Percentiles rank a stretch among this genome's conserved stretches.
Conservation (phyloP, 2,888 invertebrate genomes). For the Nysson spinosus region DNA sequence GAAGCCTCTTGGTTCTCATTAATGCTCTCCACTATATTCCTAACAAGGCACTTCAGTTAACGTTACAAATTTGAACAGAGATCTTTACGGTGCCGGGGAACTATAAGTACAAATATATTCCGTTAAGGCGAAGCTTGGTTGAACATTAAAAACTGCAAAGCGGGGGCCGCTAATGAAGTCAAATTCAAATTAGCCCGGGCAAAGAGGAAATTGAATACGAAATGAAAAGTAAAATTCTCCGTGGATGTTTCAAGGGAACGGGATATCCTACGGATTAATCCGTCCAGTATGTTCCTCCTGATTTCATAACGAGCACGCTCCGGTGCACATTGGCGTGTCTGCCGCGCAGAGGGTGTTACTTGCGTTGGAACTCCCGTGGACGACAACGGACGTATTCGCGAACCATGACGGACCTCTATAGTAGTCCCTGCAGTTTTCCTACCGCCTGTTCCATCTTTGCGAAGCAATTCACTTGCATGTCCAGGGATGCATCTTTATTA, state of each 20-base stretch:
- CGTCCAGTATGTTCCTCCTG: constrained; percentile 18
- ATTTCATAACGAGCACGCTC: constrained; percentile 38
- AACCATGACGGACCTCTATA: constrained; percentile 39
- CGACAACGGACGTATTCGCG: constrained; percentile 47
- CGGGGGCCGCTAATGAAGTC: constrained; percentile 15
- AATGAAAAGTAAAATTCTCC: constrained; percentile 11
- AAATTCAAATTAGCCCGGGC: constrained; percentile 24
- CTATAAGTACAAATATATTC: no score
- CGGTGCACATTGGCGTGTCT: constrained; percentile 3
- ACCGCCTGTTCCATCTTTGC: constrained; percentile 14
- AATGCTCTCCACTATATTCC: neutral
- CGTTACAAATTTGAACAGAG: no score
- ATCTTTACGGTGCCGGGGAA: no score
- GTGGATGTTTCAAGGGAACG: neutral
- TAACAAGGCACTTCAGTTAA: neutral
- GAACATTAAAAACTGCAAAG: constrained; percentile 8
- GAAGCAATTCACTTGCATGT: constrained; percentile 41
- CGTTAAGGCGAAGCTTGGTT: neutral
- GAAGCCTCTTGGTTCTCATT: neutral
- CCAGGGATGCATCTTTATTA: constrained; percentile 33
- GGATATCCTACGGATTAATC: constrained; percentile 1
- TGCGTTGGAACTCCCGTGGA: constrained; percentile 16
- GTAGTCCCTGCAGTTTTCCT: constrained; percentile 37
- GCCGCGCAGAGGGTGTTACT: constrained; percentile 9
- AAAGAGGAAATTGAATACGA: constrained; percentile 16